Base-by-base conservation (phyloP, 2,888 invertebrate genomes). In the Iselma pallidipennis region DNA sequence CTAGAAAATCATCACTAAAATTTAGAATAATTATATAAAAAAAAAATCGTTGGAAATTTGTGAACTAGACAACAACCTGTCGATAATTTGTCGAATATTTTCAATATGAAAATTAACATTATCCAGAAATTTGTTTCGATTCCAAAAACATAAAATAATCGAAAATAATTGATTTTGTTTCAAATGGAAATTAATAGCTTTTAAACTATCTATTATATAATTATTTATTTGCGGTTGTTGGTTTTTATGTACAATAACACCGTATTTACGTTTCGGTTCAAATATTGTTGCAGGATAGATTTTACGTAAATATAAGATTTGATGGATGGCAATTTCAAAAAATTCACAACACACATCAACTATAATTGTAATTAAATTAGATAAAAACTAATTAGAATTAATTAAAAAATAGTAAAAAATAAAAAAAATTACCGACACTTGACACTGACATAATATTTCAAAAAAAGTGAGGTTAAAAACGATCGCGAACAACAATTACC, bases 271-370 rank as follows among this genome's bases (percentile, higher is more conserved):
- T 73, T 85, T 86, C 12, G 81, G 82, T 61, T 83, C 83, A 76
- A 89, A 91, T 70, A 89, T 85, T 71, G 84, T 84, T 59, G 82
- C 81, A 1, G 91, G 90, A 77, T 91, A 91, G 48, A 90, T 78
- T 67, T 86, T 84, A 56, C 86, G 77, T 58, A 83, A 80, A 71
- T 85, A 88, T 4, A 91, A 74, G 57, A 90, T 86, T 58, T 82
- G 85, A 72, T 90, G 88, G 63, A 90, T 85, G 0, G 87, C 85
- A 23, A 89, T 85, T 73, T 88, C 86, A 25, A 91, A 76, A 76
- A 90, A 90, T 80, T 90, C 90, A 57, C 87, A 71, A n/a, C 87
- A 78, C 55, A 89, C 80, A 70, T 89, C 87, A 28, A 81, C 69
- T 57, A 83, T 82, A 75, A 84, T 87, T 78, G 70, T 75, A 76